These are phyloP conservation scores for Meriones unguiculatus DNA, from an alignment of 2,113 vertebrate species.

Conservation along the genomic window DNA sequence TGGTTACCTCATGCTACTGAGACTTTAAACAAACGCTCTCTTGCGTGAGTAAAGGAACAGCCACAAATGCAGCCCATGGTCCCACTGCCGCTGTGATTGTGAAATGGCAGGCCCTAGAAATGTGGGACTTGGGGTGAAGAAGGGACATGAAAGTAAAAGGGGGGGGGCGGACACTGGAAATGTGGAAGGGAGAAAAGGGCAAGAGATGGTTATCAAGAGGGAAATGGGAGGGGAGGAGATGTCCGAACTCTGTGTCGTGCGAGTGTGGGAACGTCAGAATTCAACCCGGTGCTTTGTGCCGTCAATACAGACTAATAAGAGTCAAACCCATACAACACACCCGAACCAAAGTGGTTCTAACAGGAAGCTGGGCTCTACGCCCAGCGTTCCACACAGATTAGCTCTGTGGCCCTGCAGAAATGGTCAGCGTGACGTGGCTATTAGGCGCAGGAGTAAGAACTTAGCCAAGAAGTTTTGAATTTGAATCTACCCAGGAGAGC, in stretches of 20 bases:
- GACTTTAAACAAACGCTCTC: conserved; percentile 11
- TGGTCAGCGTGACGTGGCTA: background rate
- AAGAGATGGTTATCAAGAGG: too few species aligned
- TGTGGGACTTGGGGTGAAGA: background rate
- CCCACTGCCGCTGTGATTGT: too few species aligned
- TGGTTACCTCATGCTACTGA: background rate
- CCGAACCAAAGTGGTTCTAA: conserved; percentile 34
- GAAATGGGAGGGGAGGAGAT: too few species aligned
- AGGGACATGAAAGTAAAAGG: background rate
- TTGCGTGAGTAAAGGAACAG: conserved; percentile 26
- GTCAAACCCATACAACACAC: conserved; percentile 45
- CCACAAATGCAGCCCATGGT: background rate
- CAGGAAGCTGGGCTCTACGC: background rate
- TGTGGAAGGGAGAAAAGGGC: background rate
- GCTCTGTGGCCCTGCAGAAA: background rate
- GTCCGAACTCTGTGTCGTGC: background rate
- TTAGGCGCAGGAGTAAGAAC: background rate
- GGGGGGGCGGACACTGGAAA: too few species aligned
- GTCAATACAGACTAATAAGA: background rate
- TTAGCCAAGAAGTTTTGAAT: conserved; percentile 26
- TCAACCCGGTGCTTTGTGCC: background rate
- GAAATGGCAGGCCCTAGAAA: conserved; percentile 27
- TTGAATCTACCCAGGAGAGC: background rate
- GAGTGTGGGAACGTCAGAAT: background rate
- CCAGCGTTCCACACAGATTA: conserved; percentile 24